These are phyloP conservation scores for Ivindomyrus marchei DNA, from an alignment of 2,113 vertebrate genomes.

Conservation along the genomic window DNA sequence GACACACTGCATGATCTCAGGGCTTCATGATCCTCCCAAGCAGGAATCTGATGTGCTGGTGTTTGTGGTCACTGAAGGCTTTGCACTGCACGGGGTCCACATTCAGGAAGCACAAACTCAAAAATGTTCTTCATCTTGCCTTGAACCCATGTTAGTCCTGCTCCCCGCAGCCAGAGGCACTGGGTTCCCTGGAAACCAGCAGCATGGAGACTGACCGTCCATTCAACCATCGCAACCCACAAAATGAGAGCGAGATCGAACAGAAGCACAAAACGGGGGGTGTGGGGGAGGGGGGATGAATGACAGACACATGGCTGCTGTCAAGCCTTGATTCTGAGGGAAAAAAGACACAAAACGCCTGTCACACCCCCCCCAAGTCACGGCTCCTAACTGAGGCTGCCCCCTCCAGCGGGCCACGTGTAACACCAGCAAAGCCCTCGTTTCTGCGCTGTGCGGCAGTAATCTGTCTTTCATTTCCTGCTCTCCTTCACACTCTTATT, in stretches of 20 bases:
- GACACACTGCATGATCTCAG: background rate
- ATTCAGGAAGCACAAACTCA: background rate
- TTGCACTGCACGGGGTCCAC: background rate
- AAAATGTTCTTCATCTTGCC: background rate
- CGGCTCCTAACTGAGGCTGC: background rate
- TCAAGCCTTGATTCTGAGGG: background rate
- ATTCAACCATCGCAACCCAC: background rate
- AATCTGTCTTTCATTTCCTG: conserved; percentile 19
- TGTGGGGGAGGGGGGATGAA: background rate
- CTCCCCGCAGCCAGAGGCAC: background rate
- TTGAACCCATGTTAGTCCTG: background rate
- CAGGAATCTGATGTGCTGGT: background rate
- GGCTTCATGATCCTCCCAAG: background rate
- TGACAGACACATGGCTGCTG: background rate
- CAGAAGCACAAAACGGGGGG: background rate
- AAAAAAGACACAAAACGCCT: background rate
- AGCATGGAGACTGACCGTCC: background rate
- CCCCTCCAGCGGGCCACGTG: background rate
- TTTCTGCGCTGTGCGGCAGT: background rate
- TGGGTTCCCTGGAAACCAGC: background rate
- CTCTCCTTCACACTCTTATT: background rate
- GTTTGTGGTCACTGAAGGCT: background rate
- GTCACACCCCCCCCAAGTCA: background rate
- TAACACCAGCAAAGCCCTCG: background rate
- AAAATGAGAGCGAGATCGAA: background rate